phyloP scores from a whole-genome alignment of 2,113 vertebrate genomes.

The Chauna torquata region DNA sequence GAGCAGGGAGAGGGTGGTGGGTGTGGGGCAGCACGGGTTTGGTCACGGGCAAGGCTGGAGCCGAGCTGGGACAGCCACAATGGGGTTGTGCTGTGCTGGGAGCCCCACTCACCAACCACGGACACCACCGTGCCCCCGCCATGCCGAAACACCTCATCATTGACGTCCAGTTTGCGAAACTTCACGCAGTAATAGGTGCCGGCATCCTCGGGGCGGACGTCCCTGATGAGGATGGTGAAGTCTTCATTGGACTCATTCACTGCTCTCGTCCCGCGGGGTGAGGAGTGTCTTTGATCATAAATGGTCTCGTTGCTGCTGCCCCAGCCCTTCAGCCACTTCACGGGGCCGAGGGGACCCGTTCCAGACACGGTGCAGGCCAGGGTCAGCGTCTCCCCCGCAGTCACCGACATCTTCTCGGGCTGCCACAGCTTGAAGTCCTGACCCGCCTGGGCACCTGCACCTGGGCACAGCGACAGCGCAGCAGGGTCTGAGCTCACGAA shows the following conservation, averaged over 20 bases:
- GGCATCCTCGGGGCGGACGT: rapidly evolving
- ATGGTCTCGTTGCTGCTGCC: rapidly evolving
- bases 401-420: rapidly evolving
- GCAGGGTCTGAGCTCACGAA: rapidly evolving
- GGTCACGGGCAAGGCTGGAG: rapidly evolving
- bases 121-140: not conserved
- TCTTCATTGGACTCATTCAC: rapidly evolving
- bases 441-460: rapidly evolving
- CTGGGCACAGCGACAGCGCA: not conserved
- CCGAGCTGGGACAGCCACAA: not conserved
- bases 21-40: rapidly evolving
- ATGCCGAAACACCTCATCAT: rapidly evolving
- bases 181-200: slow-evolving; percentile 49
- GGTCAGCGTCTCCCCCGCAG: not conserved
- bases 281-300: rapidly evolving
- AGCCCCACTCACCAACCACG: not conserved
- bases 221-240: not conserved
- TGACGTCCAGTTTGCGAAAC: rapidly evolving
- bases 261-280: rapidly evolving
- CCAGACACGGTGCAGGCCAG: not conserved
- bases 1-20: not conserved
- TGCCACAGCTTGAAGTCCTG: rapidly evolving
- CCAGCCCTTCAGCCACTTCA: slow-evolving; percentile 35
- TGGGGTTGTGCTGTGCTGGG: not conserved
- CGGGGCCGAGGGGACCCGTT: rapidly evolving